Conservation (phyloP, 2,797 vertebrate species). For the Steatocranus sp. region DNA sequence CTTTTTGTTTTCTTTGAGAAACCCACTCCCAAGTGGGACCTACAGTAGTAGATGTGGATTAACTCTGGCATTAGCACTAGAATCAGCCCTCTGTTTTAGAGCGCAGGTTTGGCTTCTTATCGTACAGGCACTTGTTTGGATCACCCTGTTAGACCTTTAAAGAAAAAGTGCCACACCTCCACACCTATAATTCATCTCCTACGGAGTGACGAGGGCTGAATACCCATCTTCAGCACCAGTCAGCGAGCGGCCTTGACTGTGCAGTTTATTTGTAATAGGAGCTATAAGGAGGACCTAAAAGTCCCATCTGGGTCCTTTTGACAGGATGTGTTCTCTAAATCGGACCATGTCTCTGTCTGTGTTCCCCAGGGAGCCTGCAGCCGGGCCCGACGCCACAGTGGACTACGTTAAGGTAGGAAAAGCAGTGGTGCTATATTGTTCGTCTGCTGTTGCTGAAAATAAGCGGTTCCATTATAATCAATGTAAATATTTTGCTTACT, state of each 20-base stretch:
- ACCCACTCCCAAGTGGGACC: not conserved
- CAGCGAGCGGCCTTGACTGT: not conserved
- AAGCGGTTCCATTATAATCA: not conserved
- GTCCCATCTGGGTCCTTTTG: not conserved
- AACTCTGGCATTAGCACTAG: not conserved
- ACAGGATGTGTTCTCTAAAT: slow-evolving; percentile 68
- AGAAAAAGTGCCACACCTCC: not conserved
- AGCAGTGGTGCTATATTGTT: not conserved
- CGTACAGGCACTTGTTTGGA: not conserved
- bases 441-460: not conserved
- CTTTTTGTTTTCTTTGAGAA: not conserved
- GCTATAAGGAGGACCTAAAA: not conserved
- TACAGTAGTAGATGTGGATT: not conserved
- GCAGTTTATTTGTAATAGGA: not conserved
- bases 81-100: not conserved
- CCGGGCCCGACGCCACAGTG: slow-evolving; percentile 50
- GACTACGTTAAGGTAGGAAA: slow-evolving; percentile 72
- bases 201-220: not conserved
- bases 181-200: not conserved
- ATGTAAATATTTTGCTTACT: not conserved
- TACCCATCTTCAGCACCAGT: slow-evolving; percentile 13
- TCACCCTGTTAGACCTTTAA: not conserved
- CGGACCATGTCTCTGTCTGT: slow-evolving; percentile 68
- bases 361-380: slow-evolving; percentile 68
- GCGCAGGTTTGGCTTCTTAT: not conserved